phyloP scores from a whole-genome alignment of 2,113 vertebrate genomes.

The Ascaphus truei region DNA sequence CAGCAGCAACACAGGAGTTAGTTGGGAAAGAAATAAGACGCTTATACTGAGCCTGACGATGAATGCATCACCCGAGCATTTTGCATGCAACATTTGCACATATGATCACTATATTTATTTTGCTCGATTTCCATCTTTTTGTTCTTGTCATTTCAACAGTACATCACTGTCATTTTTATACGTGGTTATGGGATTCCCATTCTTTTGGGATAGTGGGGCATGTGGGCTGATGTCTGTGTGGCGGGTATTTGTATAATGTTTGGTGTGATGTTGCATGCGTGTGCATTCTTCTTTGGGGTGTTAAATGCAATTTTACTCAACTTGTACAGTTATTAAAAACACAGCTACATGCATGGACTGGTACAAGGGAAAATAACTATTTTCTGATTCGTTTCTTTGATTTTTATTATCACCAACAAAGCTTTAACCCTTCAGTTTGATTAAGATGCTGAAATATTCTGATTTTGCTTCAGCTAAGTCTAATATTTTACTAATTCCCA shows the following conservation, averaged over 20 bases:
- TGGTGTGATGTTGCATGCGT: neutral
- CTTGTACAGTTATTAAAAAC: no score
- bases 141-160: no score
- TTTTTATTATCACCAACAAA: no score
- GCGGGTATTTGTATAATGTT: neutral
- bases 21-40: neutral
- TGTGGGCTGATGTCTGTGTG: neutral
- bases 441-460: no score
- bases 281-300: no score
- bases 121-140: neutral
- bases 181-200: neutral
- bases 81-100: neutral
- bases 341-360: no score
- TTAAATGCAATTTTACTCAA: no score
- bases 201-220: neutral
- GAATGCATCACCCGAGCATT: neutral
- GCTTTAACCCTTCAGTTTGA: no score
- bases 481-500: no score
- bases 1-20: slow-evolving; percentile 3
- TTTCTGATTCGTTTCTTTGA: no score
- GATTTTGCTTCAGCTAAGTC: no score
- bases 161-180: neutral
- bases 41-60: neutral
- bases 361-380: no score
- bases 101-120: neutral